Conservation (phyloP, 2,113 vertebrate genomes). For the Charina bottae region DNA sequence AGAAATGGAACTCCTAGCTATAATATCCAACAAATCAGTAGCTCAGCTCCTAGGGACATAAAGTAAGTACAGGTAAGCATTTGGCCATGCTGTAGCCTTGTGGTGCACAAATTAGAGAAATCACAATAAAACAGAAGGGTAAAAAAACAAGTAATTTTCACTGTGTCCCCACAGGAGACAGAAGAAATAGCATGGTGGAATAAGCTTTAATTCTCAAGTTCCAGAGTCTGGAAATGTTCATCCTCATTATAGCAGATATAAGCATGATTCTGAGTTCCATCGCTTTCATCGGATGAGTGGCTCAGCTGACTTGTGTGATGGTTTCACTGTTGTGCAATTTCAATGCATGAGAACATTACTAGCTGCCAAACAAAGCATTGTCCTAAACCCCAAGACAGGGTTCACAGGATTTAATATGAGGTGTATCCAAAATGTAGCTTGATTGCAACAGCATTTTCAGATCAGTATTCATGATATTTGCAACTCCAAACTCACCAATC, state of each 20-base stretch:
- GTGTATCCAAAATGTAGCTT: neutral
- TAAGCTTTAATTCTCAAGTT: neutral
- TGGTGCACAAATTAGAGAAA: neutral
- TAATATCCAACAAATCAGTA: constrained; percentile 8
- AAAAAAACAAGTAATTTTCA: neutral
- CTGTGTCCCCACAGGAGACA: neutral
- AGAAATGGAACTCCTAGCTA: neutral
- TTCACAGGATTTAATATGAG: neutral
- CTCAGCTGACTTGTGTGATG: neutral
- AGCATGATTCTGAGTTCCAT: neutral
- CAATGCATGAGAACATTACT: neutral
- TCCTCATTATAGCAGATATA: constrained; percentile 7
- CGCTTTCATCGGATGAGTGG: neutral
- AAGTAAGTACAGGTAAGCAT: constrained; percentile 1
- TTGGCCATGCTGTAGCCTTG: neutral
- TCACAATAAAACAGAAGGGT: neutral
- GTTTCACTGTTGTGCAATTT: neutral
- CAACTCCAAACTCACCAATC: neutral
- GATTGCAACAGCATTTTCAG: neutral
- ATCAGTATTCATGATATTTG: neutral
- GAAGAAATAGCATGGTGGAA: neutral
- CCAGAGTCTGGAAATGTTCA: neutral
- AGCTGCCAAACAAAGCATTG: neutral
- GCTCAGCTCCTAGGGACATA: neutral
- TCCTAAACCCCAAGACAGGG: neutral